A percentile compares a stretch with the other conserved stretches of the same genome.
Conservation (phyloP, 2,113 vertebrate genomes). For the Leuciscus idus region DNA sequence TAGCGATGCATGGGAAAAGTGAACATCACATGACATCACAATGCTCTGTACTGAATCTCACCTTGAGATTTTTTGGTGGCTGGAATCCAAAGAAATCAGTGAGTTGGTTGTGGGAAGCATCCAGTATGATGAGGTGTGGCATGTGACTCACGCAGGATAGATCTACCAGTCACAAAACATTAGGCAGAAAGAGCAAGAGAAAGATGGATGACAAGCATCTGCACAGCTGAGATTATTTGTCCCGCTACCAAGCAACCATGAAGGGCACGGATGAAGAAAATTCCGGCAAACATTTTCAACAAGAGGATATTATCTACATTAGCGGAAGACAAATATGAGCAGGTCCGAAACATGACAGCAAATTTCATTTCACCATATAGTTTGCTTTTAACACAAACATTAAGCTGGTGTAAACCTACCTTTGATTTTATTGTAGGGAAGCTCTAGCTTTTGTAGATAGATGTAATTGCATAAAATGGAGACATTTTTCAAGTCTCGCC, state of each 20-base stretch:
- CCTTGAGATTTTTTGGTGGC: slow-evolving; percentile 88
- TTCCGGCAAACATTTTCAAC: slow-evolving; percentile 18
- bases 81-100: slow-evolving; percentile 82
- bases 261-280: slow-evolving; percentile 35
- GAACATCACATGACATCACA: slow-evolving; percentile 58
- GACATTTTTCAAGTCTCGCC: slow-evolving; percentile 75
- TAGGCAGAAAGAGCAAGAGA: slow-evolving; percentile 41
- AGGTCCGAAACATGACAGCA: not conserved
- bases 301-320: slow-evolving; percentile 40
- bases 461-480: slow-evolving; percentile 81
- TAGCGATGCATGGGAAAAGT: not conserved
- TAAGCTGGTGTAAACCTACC: slow-evolving; percentile 72
- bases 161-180: slow-evolving; percentile 75
- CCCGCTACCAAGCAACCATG: slow-evolving; percentile 15
- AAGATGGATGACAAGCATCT: slow-evolving; percentile 27
- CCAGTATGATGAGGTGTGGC: slow-evolving; percentile 84
- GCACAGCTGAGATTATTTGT: slow-evolving; percentile 32
- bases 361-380: slow-evolving; percentile 20
- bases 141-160: slow-evolving; percentile 88
- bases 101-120: slow-evolving; percentile 86
- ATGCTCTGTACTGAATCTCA: slow-evolving; percentile 72
- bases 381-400: not conserved
- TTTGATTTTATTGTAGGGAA: slow-evolving; percentile 88
- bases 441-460: slow-evolving; percentile 88
- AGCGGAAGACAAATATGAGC: slow-evolving; percentile 12